Conservation (phyloP, 2,888 invertebrate species). For the Lissocephala sabroskyi region DNA sequence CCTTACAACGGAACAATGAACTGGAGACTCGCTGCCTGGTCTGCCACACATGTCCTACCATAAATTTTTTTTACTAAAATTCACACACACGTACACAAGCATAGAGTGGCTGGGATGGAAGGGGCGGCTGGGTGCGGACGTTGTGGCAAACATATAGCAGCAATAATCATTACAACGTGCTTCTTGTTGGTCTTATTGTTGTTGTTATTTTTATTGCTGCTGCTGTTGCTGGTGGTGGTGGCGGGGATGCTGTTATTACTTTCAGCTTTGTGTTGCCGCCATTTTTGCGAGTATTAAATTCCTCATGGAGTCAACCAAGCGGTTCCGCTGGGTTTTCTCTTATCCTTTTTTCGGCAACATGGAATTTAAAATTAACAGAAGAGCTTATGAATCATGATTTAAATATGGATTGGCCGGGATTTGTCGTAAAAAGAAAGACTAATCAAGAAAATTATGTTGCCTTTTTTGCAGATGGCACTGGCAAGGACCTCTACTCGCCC, state of each 20-base stretch:
- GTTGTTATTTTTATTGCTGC: constrained; percentile 19
- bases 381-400: constrained; percentile 14
- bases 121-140: no score
- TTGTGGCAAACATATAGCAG: constrained; percentile 59
- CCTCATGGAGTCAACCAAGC: constrained; percentile 7
- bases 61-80: constrained; percentile 45
- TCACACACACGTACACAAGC: background rate
- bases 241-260: constrained; percentile 48
- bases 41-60: constrained; percentile 16
- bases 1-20: no score
- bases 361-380: constrained; percentile 57
- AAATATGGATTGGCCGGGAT: constrained; percentile 5
- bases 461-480: constrained; percentile 72
- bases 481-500: constrained; percentile 83
- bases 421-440: constrained; percentile 39
- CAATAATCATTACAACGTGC: constrained; percentile 58
- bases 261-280: constrained; percentile 39
- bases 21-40: no score
- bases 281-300: constrained; percentile 55
- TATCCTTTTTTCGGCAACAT: constrained; percentile 33
- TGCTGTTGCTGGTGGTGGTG: constrained; percentile 4
- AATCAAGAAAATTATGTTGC: constrained; percentile 41
- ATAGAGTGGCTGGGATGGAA: constrained; percentile 1
- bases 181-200: constrained; percentile 31
- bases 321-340: no score